Evolutionary conservation across 2,888 invertebrate species (phyloP), one percentile per base, ranked within the genome.

Genomic region (Pachydiplax longipennis): DNA sequence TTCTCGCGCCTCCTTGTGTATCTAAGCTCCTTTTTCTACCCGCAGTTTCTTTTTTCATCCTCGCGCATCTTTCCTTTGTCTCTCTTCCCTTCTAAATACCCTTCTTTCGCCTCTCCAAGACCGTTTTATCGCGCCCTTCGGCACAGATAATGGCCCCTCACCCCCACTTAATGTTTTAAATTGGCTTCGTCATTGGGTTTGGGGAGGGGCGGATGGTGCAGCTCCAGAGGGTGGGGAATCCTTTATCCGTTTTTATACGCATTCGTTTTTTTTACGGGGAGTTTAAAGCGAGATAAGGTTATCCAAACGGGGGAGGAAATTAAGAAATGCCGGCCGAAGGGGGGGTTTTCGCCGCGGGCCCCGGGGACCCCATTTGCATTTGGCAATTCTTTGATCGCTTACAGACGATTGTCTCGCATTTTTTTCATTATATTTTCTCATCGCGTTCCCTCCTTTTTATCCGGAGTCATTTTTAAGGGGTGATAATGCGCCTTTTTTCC

Each of bases 391-490:
- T 87, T 61, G 87, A 87, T 87, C 37, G 87, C 65, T 37, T 22
- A 13, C 35, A 37, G 87, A 87, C 65, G 87, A 87, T 87, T 61
- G 61, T 87, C 87, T 87, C 87, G 12, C 12, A 65, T 18, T 37
- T 87, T 44, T 65, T 87, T 61, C 61, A 87, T 87, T 83, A 83
- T 83, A 35, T 87, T 87, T 87, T 61, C 87, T 61, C 87, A 61
- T 87, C 65, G n/a, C 61, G 58, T 53, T 15, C 53, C 35, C 58
- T 35, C 15, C 25, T 40, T 15, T 18, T 58, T 35, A 35, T 87
- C 87, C 87, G 87, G 87, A 87, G 87, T 37, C 87, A 61, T 87
- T 87, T 61, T 87, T 61, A 87, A 61, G 65, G 87, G 87, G 87
- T 61, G 87, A 87, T 87, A 87, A 87, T 87, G 61, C 87, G 13